A percentile compares a stretch with the other conserved stretches of the same genome.
Conservation (phyloP, 37 sponge, comb jelly and placozoan species). For the Oscarella lobularis region DNA sequence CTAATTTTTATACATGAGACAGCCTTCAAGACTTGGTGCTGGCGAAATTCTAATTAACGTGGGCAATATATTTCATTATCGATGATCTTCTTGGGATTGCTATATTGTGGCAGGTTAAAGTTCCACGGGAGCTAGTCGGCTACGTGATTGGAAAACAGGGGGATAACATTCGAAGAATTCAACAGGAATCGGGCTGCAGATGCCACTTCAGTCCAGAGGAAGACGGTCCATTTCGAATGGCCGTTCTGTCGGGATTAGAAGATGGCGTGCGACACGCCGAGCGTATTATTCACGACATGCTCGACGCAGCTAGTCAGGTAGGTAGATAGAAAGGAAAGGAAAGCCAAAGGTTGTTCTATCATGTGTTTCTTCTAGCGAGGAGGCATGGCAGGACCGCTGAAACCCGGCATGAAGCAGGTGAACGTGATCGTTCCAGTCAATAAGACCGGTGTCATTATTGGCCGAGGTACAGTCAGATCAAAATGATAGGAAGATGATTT, state of each 20-base stretch:
- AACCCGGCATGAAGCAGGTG: conserved; percentile 49
- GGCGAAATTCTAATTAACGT: too few relatives aligned
- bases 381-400: conserved; percentile 37
- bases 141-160: conserved; percentile 82
- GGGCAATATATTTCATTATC: too few relatives aligned
- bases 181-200: conserved; percentile 61
- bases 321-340: conserved; percentile 5
- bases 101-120: conserved; percentile 42
- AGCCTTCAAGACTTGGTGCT: too few relatives aligned
- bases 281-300: conserved; percentile 24
- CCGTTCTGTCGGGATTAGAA: conserved; percentile 54
- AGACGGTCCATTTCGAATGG: conserved; percentile 36
- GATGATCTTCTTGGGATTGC: too few relatives aligned
- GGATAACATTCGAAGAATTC: conserved; percentile 82
- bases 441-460: conserved; percentile 93
- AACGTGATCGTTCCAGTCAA: conserved; percentile 50
- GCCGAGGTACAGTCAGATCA: conserved; percentile 78
- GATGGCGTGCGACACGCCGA: conserved; percentile 63
- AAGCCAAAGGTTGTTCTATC: neutral
- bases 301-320: neutral
- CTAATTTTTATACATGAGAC: too few relatives aligned
- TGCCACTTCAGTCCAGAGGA: conserved; percentile 67
- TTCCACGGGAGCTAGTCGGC: conserved; percentile 73
- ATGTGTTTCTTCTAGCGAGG: neutral
- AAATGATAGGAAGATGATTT: too few relatives aligned